Conservation (phyloP, 2,888 invertebrate genomes). For the Andrena fulva region DNA sequence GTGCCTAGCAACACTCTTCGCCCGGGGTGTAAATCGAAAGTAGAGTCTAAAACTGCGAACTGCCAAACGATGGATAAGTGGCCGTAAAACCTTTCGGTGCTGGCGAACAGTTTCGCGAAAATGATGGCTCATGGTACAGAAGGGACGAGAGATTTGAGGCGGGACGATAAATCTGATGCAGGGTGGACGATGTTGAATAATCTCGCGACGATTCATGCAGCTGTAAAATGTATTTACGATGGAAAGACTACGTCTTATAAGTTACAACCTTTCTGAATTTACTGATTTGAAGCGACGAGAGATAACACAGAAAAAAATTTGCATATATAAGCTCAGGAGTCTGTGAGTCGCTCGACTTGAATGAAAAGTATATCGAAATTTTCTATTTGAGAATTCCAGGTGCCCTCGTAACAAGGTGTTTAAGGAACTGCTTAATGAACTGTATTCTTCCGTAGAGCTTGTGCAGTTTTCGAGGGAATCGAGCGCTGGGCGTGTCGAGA, state of each 20-base stretch:
- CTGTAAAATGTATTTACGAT: no score
- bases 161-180: neutral
- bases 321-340: no score
- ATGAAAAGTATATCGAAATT: no score
- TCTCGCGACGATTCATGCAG: neutral
- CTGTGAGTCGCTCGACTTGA: no score
- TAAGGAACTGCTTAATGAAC: neutral
- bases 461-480: neutral
- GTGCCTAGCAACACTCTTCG: constrained; percentile 27
- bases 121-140: neutral
- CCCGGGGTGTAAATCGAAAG: constrained; percentile 28
- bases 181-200: constrained; percentile 5
- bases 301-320: no score
- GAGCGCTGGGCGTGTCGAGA: neutral
- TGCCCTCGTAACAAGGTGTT: neutral
- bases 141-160: neutral
- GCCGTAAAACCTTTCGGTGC: constrained; percentile 45
- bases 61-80: constrained; percentile 53
- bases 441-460: neutral
- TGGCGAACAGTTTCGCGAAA: constrained; percentile 21
- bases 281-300: no score
- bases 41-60: constrained; percentile 37
- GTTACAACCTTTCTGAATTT: no score
- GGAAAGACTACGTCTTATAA: no score
- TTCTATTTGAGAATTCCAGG: no score